These are phyloP conservation scores for Oscheius sp. DNA, from an alignment of 2,888 invertebrate species.

Conservation along the genomic window DNA sequence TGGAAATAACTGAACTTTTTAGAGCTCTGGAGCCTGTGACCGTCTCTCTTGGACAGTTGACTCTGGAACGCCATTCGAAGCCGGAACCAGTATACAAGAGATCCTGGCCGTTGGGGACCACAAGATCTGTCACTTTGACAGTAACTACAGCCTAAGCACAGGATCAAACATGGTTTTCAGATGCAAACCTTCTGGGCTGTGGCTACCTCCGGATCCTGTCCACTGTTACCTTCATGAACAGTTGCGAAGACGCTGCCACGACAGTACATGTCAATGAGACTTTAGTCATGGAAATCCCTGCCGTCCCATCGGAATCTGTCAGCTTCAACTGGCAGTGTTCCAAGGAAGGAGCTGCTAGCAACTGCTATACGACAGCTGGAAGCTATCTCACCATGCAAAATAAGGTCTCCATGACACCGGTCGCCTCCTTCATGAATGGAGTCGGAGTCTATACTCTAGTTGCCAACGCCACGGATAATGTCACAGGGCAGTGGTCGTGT, in stretches of 20 bases:
- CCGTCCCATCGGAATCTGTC: background rate
- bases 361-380: constrained; percentile 12
- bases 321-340: background rate
- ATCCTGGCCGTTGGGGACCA: constrained; percentile 2
- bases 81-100: background rate
- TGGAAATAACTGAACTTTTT: background rate
- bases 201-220: constrained; percentile 16
- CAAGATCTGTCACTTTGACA: background rate
- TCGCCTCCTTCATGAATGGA: background rate
- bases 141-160: background rate
- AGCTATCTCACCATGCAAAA: background rate
- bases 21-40: constrained; percentile 18
- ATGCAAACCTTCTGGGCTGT: background rate
- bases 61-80: background rate
- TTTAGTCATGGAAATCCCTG: background rate
- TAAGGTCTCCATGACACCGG: background rate
- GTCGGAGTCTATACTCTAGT: background rate
- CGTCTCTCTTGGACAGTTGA: constrained; percentile 8
- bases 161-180: background rate
- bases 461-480: background rate
- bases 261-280: background rate
- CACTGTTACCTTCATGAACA: constrained; percentile 1
- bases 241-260: background rate
- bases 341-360: background rate
- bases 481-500: background rate